Evolutionary conservation across 2,797 vertebrate genomes (phyloP).

Genomic region (Oreochromis mossambicus): DNA sequence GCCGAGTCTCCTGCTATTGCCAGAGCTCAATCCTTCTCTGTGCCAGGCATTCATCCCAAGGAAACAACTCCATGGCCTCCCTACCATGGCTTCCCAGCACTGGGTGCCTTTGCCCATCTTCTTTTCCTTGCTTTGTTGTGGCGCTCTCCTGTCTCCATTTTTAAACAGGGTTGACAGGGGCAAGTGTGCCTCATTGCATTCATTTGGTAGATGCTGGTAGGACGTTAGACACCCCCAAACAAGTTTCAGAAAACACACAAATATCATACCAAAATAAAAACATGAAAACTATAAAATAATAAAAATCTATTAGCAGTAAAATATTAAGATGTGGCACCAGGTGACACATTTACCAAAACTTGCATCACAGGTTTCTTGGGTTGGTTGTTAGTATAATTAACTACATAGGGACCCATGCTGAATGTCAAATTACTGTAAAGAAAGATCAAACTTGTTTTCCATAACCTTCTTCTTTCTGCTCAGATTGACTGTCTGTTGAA

Average conservation of each 20-base stretch:
- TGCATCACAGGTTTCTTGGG: background rate
- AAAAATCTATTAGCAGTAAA: background rate
- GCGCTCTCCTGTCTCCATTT: background rate
- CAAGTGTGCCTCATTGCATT: background rate
- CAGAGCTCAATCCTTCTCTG: background rate
- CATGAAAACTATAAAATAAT: background rate
- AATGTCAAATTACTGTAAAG: background rate
- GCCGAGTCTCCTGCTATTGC: background rate
- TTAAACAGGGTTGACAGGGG: background rate
- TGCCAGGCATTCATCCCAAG: background rate
- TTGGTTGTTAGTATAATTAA: background rate
- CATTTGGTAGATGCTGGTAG: background rate
- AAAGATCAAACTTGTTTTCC: background rate
- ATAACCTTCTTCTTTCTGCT: background rate
- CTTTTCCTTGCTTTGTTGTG: background rate
- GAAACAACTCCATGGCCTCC: background rate
- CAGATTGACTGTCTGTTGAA: background rate
- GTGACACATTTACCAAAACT: background rate
- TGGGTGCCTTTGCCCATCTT: background rate
- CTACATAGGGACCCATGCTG: fast-evolving
- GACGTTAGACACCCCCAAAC: fast-evolving
- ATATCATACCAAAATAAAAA: background rate
- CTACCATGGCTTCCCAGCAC: background rate
- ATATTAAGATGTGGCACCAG: background rate
- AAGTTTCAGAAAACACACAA: background rate